Percentiles rank a stretch among this genome's conserved stretches.
phyloP scores from a whole-genome alignment of 2,888 invertebrate species.

The Drosophila vallismaia region DNA sequence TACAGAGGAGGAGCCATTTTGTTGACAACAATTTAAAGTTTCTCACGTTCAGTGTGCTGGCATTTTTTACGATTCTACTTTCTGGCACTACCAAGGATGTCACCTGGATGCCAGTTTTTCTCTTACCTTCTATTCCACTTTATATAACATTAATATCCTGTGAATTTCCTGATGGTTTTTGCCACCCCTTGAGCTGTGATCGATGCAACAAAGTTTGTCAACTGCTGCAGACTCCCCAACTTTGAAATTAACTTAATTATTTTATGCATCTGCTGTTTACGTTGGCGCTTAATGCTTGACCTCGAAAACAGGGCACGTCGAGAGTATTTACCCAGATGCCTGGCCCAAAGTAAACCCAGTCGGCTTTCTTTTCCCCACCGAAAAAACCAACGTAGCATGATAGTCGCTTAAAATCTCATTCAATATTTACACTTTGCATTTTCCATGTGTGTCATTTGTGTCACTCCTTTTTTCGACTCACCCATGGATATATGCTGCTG shows the following conservation, averaged over 20 bases:
- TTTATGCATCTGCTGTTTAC: constrained; percentile 29
- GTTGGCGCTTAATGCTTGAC: constrained; percentile 25
- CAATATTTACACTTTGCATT: constrained; percentile 72
- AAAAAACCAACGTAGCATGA: constrained; percentile 54
- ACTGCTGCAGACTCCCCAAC: constrained; percentile 13
- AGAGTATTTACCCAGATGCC: constrained; percentile 25
- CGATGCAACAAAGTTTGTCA: constrained; percentile 22
- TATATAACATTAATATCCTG: constrained; percentile 51
- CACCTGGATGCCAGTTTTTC: constrained; percentile 34
- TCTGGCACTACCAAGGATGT: constrained; percentile 41
- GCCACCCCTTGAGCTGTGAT: constrained; percentile 22
- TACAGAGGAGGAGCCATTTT: constrained; percentile 20
- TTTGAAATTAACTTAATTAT: constrained; percentile 45
- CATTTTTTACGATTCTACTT: constrained; percentile 45
- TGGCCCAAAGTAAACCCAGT: constrained; percentile 18
- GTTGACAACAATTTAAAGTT: constrained; percentile 56
- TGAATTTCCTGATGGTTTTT: constrained; percentile 33
- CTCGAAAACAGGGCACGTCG: constrained; percentile 32
- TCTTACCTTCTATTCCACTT: constrained; percentile 19
- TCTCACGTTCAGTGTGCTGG: constrained; percentile 50
- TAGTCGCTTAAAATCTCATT: constrained; percentile 73
- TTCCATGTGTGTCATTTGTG: constrained; percentile 58
- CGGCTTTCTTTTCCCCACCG: constrained; percentile 1
- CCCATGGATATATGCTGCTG: constrained; percentile 5
- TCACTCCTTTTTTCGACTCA: constrained; percentile 38